A percentile compares a stretch with the other conserved stretches of the same genome.
Evolutionary conservation across 2,888 invertebrate genomes (phyloP).

Genomic region (Hymenopus coronatus): DNA sequence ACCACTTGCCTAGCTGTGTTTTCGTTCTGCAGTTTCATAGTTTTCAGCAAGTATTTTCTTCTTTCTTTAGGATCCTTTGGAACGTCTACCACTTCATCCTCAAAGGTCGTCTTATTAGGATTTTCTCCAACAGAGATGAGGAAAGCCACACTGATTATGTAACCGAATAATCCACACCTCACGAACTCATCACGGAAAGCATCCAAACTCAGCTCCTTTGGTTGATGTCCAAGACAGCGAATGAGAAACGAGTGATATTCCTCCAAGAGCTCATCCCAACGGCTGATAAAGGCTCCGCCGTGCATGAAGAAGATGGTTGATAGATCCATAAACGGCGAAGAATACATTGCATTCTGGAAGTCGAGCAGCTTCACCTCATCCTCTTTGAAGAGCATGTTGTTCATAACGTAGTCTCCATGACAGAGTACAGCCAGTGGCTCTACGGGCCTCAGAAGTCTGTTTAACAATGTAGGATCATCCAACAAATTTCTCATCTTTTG

Average conservation of each 20-base stretch:
- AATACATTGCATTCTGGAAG: slow-evolving; percentile 36
- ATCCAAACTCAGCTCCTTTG: not conserved
- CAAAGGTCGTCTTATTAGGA: not conserved
- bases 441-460: not conserved
- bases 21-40: not conserved
- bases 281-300: not conserved
- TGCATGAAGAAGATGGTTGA: slow-evolving; percentile 44
- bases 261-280: not conserved
- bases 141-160: not conserved
- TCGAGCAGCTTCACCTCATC: slow-evolving; percentile 36
- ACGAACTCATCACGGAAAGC: not conserved
- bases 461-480: not conserved
- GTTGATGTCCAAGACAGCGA: not conserved
- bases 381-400: slow-evolving; percentile 46
- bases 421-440: slow-evolving; percentile 41
- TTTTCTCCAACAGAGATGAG: not conserved
- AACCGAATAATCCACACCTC: not conserved
- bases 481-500: slow-evolving; percentile 27
- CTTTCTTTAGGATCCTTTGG: not conserved
- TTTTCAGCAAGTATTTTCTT: not conserved
- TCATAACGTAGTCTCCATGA: slow-evolving; percentile 47
- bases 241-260: not conserved
- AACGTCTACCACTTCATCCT: not conserved
- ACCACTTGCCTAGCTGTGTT: not conserved
- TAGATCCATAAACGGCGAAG: slow-evolving; percentile 45